phyloP scores from a whole-genome alignment of 2,888 invertebrate genomes.

The Apodemia mormo region DNA sequence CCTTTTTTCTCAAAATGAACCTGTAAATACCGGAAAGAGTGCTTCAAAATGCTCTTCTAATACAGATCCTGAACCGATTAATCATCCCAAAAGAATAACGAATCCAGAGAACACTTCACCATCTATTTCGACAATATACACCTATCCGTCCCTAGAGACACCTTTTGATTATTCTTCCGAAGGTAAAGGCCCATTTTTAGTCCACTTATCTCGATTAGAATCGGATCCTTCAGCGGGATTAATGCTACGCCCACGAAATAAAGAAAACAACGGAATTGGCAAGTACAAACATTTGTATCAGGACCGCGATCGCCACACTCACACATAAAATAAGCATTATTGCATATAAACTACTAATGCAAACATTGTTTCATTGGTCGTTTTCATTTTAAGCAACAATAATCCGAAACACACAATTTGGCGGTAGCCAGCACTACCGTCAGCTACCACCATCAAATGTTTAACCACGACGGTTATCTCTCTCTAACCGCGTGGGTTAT shows the following conservation, averaged over 20 bases:
- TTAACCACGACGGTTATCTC: too few relatives aligned
- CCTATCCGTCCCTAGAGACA: not conserved
- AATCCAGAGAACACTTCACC: not conserved
- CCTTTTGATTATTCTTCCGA: not conserved
- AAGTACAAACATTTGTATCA: too few relatives aligned
- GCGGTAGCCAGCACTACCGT: too few relatives aligned
- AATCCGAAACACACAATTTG: too few relatives aligned
- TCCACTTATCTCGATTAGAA: constrained; percentile 21
- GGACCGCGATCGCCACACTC: too few relatives aligned
- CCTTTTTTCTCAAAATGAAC: not conserved
- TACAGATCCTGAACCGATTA: not conserved
- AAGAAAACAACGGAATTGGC: too few relatives aligned
- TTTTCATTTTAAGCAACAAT: too few relatives aligned
- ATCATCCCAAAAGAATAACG: not conserved
- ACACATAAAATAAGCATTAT: too few relatives aligned
- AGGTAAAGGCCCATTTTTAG: constrained; percentile 25
- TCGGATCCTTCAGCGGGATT: constrained; percentile 24
- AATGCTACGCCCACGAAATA: too few relatives aligned
- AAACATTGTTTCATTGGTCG: too few relatives aligned
- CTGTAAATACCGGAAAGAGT: not conserved
- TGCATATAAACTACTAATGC: too few relatives aligned
- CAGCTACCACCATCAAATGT: too few relatives aligned
- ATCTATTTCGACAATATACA: not conserved
- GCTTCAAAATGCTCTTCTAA: not conserved
- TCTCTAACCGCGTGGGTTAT: constrained; percentile 25